Conservation (phyloP, 1,140 invertebrate species). For the Aphis gossypii region DNA sequence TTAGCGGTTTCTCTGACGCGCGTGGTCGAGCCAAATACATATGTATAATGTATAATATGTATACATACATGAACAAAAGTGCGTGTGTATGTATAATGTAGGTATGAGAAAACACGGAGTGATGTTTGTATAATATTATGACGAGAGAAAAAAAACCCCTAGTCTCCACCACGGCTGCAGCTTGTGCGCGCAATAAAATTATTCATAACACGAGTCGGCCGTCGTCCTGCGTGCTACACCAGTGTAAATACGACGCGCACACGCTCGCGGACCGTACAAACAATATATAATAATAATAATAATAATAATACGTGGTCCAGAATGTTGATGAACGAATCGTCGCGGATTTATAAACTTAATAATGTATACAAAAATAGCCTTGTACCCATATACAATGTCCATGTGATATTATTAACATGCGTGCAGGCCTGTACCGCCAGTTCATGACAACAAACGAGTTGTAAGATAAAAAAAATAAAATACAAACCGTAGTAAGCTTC, state of each 20-base stretch:
- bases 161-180: background rate
- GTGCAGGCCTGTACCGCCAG: background rate
- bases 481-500: background rate
- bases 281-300: background rate
- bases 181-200: background rate
- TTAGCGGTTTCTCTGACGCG: background rate
- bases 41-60: background rate
- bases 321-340: background rate
- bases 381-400: background rate
- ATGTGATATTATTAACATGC: background rate
- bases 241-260: background rate
- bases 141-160: background rate
- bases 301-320: background rate
- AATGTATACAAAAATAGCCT: background rate
- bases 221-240: background rate
- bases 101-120: background rate
- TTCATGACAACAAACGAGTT: background rate
- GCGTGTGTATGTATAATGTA: background rate
- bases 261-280: background rate
- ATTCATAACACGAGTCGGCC: constrained; percentile 34
- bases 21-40: background rate
- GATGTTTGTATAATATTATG: background rate
- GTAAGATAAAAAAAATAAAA: background rate
- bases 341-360: background rate
- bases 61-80: background rate